phyloP scores from a whole-genome alignment of 2,888 invertebrate species.

The Glyphotaelius pellucidus region DNA sequence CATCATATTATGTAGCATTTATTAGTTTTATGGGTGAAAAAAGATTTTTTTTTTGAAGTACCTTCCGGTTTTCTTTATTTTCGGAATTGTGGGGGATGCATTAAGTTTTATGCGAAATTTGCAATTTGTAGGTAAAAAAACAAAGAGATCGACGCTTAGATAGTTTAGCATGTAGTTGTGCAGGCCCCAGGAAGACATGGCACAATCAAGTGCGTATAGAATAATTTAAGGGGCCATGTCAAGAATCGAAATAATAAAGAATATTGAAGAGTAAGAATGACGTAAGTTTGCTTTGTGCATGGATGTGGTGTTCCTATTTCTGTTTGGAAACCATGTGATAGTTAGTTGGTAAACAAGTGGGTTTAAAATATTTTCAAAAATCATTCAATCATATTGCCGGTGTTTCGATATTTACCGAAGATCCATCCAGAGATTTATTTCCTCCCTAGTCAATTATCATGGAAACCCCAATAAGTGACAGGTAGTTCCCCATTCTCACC shows the following conservation, averaged over 20 bases:
- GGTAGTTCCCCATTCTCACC: too few species aligned
- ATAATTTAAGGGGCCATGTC: neutral
- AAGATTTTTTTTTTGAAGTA: neutral
- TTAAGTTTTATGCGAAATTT: neutral
- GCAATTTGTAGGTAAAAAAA: neutral
- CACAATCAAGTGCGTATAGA: neutral
- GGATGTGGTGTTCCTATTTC: neutral
- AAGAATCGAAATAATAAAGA: neutral
- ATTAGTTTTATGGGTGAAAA: neutral
- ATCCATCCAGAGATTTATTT: too few species aligned
- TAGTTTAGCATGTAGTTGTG: neutral
- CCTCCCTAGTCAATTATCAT: too few species aligned
- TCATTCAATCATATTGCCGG: too few species aligned
- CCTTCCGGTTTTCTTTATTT: too few species aligned
- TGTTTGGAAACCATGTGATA: too few species aligned
- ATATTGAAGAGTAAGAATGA: neutral
- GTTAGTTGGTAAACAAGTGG: neutral
- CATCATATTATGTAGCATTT: neutral
- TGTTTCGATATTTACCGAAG: too few species aligned
- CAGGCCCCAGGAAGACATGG: too few species aligned
- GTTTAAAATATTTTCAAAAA: neutral
- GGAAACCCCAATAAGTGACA: too few species aligned
- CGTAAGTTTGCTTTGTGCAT: neutral
- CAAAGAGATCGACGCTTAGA: neutral
- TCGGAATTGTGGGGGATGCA: too few species aligned